Percentiles rank a stretch among this genome's conserved stretches.
phyloP scores from a whole-genome alignment of 2,888 invertebrate genomes.

The Luffia ferchaultella region DNA sequence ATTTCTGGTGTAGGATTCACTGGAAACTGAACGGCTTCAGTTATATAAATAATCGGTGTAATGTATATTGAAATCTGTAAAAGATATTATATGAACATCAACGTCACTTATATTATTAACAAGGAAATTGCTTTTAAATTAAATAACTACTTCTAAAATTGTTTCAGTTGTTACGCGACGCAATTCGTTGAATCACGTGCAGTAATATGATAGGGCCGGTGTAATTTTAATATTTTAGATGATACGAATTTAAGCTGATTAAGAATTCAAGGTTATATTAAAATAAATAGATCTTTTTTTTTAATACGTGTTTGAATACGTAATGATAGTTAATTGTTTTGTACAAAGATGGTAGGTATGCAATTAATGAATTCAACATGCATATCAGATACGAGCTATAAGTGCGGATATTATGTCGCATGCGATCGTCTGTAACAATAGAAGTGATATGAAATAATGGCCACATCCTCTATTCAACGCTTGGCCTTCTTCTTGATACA shows the following conservation, averaged over 20 bases:
- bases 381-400: no score
- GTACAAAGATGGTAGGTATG: no score
- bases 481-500: neutral
- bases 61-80: neutral
- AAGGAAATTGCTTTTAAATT: neutral
- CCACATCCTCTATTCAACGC: neutral
- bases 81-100: neutral
- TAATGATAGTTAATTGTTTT: no score
- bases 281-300: no score
- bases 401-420: neutral
- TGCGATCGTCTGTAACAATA: neutral
- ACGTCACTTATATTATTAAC: neutral
- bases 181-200: neutral
- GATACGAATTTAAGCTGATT: no score
- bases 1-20: conserved; percentile 48
- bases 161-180: neutral
- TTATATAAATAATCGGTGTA: neutral
- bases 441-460: neutral
- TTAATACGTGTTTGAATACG: no score
- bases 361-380: no score
- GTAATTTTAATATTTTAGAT: no score
- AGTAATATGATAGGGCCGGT: no score
- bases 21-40: conserved; percentile 27
- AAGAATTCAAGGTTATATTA: no score
- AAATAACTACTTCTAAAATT: neutral